Conservation (phyloP, 2,113 vertebrate genomes). For the Phocoena sinus region DNA sequence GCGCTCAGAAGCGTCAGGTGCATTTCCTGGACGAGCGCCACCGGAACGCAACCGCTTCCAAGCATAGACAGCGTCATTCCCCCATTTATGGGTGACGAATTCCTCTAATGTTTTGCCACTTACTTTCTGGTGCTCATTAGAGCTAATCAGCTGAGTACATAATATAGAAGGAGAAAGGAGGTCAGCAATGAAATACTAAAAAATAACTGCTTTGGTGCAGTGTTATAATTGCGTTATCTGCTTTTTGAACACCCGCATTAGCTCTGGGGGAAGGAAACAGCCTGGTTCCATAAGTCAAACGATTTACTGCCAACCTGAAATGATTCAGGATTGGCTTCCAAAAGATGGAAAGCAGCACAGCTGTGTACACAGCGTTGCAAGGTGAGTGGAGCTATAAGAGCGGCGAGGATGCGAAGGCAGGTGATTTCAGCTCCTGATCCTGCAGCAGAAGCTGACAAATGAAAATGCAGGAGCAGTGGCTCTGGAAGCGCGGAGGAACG, state of each 20-base stretch:
- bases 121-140: constrained; percentile 72
- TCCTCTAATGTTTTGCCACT: constrained; percentile 47
- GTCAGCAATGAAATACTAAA: not conserved
- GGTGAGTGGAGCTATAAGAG: not conserved
- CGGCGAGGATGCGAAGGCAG: constrained; percentile 58
- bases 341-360: constrained; percentile 1
- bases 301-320: not conserved
- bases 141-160: constrained; percentile 77
- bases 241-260: constrained; percentile 26
- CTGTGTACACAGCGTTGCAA: not conserved
- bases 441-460: constrained; percentile 4
- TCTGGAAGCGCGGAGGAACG: not conserved
- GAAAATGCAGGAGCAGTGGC: not conserved
- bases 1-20: not conserved
- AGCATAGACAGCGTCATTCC: constrained; percentile 9
- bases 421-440: constrained; percentile 47
- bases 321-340: constrained; percentile 45
- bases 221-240: constrained; percentile 38
- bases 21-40: constrained; percentile 48
- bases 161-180: constrained; percentile 51
- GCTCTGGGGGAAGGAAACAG: not conserved
- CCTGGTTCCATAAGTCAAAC: not conserved
- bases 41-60: constrained; percentile 53
- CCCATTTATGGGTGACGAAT: constrained; percentile 62
- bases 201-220: not conserved